Conservation (phyloP, 2,113 vertebrate species). For the Philantomba maxwellii region DNA sequence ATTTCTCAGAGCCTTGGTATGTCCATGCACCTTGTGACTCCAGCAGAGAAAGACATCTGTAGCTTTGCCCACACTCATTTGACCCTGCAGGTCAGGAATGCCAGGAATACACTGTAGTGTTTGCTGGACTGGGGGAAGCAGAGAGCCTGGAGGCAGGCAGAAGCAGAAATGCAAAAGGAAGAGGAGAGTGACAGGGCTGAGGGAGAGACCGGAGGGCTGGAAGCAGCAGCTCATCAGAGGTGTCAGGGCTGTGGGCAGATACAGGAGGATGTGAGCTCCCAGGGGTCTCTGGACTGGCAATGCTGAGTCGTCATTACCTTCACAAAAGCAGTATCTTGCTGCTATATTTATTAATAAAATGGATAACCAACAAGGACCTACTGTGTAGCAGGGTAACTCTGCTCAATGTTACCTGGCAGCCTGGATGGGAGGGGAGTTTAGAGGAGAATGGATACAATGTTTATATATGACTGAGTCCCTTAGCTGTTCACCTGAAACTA, state of each 20-base stretch:
- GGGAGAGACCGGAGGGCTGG: background rate
- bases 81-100: background rate
- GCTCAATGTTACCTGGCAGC: background rate
- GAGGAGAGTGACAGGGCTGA: background rate
- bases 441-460: background rate
- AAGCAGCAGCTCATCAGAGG: background rate
- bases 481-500: background rate
- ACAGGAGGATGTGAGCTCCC: fast-evolving
- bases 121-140: background rate
- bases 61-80: background rate
- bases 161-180: background rate
- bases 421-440: background rate
- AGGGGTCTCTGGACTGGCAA: background rate
- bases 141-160: background rate
- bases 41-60: background rate
- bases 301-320: background rate
- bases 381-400: background rate
- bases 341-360: background rate
- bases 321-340: background rate
- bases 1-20: background rate
- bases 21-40: background rate
- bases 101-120: background rate
- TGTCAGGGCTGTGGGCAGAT: background rate
- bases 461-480: background rate
- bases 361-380: background rate